A percentile compares a stretch with the other conserved stretches of the same genome.
Evolutionary conservation across 2,888 invertebrate genomes (phyloP).

Genomic region (Sphinx pinastri): DNA sequence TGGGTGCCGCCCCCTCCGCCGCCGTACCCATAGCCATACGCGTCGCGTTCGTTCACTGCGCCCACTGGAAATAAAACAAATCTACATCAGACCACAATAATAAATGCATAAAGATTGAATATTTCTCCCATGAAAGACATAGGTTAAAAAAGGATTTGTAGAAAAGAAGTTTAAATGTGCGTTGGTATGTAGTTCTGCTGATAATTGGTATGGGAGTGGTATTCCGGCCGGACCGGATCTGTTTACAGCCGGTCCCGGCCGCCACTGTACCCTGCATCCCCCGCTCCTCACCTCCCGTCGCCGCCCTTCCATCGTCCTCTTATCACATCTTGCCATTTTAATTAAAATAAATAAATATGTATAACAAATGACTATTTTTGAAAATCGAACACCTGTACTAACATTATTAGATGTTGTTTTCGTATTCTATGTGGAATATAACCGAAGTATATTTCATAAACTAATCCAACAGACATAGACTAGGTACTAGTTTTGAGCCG

Average conservation of each 20-base stretch:
- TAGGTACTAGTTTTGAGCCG: neutral
- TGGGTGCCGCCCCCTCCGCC: slow-evolving; percentile 78
- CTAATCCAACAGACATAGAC: neutral
- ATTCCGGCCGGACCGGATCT: slow-evolving; percentile 24
- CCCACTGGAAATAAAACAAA: slow-evolving; percentile 61
- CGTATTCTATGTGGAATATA: neutral
- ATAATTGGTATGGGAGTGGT: slow-evolving; percentile 22
- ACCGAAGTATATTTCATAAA: neutral
- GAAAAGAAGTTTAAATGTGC: slow-evolving; percentile 2
- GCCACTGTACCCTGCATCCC: slow-evolving; percentile 17
- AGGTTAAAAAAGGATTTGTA: neutral
- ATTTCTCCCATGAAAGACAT: neutral
- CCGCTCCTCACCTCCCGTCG: neutral
- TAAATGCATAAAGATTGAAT: neutral
- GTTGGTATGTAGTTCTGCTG: slow-evolving; percentile 21
- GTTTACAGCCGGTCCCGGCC: slow-evolving; percentile 13
- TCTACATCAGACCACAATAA: neutral
- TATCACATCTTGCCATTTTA: slow-evolving; percentile 5
- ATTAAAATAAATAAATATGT: neutral
- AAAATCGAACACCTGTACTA: neutral
- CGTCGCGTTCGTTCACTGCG: slow-evolving; percentile 70
- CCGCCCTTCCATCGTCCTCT: neutral
- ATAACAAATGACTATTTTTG: neutral
- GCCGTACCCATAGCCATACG: slow-evolving; percentile 78
- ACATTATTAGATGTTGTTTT: neutral